Evolutionary conservation across 2,888 invertebrate genomes (phyloP), one percentile per base, ranked within the genome.

Genomic region (Parelbella ahira): DNA sequence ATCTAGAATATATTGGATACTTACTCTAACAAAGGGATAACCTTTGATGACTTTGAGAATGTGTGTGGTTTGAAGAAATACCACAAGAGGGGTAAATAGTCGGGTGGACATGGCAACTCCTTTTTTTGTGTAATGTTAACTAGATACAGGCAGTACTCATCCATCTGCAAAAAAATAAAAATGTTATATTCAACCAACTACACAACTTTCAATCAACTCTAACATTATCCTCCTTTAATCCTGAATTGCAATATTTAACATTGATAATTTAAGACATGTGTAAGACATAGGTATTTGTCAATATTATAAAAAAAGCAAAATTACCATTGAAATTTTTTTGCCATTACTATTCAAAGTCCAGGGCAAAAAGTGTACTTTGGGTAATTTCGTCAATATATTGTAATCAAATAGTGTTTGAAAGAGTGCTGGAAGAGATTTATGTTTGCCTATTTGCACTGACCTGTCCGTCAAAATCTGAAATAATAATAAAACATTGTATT

Each of bases 11-110:
- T n/a, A n/a, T n/a, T n/a, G n/a, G n/a, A 25, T 3, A 89, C 92
- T 90, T 77, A 93, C 94, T 95, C 95, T 47, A 94, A 62, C 66
- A 90, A 89, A 5, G 93, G 92, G 64, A 95, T 93, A 4, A 95
- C 77, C 56, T 87, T 88, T 32, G 84, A 89, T 4, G 76, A 80
- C 37, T 91, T 89, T 18, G 89, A 89, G 29, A 89, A 76, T 66
- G 91, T 89, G 54, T 91, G 89, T 38, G 92, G 90, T 52, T 88
- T 90, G 5, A 93, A 79, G 63, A 94, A 95, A 69, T 90, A 92
- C 90, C 91, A 93, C 19, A 94, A 83, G 0, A 90, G 76, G 21
- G 90, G 83, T 21, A 93, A 63, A 57, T 93, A 87, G 15, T 90
- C 86, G 0, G 88, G 68, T 1, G 80, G 64, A 39, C 89, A 89